phyloP scores from a whole-genome alignment of 2,797 vertebrate genomes.

The Clarias platycephalus region DNA sequence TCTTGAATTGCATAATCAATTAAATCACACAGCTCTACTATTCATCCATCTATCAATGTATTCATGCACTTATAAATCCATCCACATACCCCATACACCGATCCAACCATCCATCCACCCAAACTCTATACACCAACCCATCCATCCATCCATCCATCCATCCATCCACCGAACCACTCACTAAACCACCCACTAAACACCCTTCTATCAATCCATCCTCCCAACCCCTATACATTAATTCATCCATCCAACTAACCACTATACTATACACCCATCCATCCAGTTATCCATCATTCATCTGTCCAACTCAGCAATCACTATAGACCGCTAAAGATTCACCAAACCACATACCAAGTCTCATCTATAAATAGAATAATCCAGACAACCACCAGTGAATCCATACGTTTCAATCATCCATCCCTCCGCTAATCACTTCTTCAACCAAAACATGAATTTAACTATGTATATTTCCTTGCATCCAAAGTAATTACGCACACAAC shows the following conservation, averaged over 20 bases:
- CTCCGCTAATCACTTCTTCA: neutral
- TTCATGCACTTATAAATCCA: too few species aligned
- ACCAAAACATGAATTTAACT: neutral
- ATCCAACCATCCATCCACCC: neutral
- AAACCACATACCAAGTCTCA: neutral
- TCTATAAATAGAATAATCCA: neutral
- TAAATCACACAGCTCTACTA: neutral
- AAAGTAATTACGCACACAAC: neutral
- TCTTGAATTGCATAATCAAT: too few species aligned
- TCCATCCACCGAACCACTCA: neutral
- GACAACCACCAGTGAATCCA: neutral
- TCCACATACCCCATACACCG: too few species aligned
- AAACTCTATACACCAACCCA: too few species aligned
- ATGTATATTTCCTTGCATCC: neutral
- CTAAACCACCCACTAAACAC: neutral
- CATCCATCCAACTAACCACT: neutral
- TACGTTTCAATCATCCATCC: neutral
- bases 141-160: too few species aligned
- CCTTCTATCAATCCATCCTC: neutral
- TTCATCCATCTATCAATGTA: neutral
- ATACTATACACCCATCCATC: neutral
- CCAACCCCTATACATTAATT: neutral
- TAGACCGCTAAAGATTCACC: neutral
- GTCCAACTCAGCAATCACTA: too few species aligned
- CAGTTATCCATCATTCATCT: neutral